These are phyloP conservation scores for Limnephilus marmoratus DNA, from an alignment of 2,888 invertebrate genomes.

Conservation along the genomic window DNA sequence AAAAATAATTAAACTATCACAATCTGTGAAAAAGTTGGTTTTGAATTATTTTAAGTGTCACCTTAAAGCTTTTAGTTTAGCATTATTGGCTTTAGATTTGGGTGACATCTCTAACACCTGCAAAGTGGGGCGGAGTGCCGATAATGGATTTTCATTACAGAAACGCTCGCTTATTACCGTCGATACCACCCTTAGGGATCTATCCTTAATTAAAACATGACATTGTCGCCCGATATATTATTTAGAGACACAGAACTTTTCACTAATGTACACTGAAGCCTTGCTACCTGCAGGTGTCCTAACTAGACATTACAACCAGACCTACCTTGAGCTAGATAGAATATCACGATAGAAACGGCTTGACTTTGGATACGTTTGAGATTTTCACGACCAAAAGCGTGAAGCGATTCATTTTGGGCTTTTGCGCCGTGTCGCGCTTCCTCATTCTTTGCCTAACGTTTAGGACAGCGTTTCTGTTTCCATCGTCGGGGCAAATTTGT, in stretches of 20 bases:
- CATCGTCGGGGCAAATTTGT: too few relatives aligned
- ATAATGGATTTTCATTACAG: slow-evolving; percentile 23
- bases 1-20: too few relatives aligned
- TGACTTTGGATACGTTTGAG: neutral
- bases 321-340: neutral
- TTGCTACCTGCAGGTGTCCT: neutral
- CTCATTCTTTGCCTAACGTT: too few relatives aligned
- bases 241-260: slow-evolving; percentile 10
- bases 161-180: slow-evolving; percentile 5
- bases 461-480: too few relatives aligned
- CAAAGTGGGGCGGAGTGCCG: neutral
- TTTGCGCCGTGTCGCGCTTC: too few relatives aligned
- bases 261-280: neutral
- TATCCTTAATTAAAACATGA: slow-evolving; percentile 37
- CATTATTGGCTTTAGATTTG: neutral
- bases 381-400: too few relatives aligned
- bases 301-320: neutral
- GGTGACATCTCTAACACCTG: neutral
- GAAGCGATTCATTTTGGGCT: too few relatives aligned
- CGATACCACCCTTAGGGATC: slow-evolving; percentile 14
- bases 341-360: neutral
- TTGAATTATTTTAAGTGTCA: too few relatives aligned
- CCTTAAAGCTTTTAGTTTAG: neutral
- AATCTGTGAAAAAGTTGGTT: too few relatives aligned
- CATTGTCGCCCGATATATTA: slow-evolving; percentile 27